A percentile compares a stretch with the other conserved stretches of the same genome.
Conservation (phyloP, 2,888 invertebrate genomes). For the Arctia plantaginis region DNA sequence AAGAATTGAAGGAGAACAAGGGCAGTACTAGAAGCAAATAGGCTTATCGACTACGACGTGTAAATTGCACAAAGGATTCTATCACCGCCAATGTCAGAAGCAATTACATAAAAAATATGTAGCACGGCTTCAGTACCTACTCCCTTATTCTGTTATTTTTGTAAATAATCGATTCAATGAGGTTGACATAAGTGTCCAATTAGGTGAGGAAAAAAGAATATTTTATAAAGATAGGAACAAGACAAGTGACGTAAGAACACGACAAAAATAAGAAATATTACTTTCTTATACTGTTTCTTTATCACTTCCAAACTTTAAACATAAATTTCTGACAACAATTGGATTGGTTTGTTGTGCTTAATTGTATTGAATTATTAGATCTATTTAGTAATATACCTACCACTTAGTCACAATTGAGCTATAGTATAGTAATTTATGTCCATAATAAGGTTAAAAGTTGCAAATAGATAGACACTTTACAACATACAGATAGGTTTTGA, state of each 20-base stretch:
- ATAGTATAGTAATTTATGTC: neutral
- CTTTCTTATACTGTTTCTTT: neutral
- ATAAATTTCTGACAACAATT: neutral
- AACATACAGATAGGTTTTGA: no score
- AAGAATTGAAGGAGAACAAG: neutral
- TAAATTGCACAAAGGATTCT: neutral
- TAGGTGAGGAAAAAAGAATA: neutral
- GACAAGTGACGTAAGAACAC: neutral
- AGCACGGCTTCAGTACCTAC: neutral
- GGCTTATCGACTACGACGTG: neutral
- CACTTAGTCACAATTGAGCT: neutral
- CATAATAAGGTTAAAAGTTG: neutral
- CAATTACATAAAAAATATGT: neutral
- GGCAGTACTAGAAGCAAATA: neutral
- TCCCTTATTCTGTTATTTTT: neutral
- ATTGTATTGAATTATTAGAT: neutral
- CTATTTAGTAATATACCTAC: neutral
- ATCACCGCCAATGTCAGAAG: neutral
- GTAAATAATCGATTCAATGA: neutral
- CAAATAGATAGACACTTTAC: neutral
- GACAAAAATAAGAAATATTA: neutral
- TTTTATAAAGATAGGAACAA: neutral
- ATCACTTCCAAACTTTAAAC: neutral
- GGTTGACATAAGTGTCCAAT: neutral
- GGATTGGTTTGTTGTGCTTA: neutral